Evolutionary conservation across 2,113 vertebrate species (phyloP), one percentile per base, ranked within the genome.

Genomic region (Lutjanus erythropterus): DNA sequence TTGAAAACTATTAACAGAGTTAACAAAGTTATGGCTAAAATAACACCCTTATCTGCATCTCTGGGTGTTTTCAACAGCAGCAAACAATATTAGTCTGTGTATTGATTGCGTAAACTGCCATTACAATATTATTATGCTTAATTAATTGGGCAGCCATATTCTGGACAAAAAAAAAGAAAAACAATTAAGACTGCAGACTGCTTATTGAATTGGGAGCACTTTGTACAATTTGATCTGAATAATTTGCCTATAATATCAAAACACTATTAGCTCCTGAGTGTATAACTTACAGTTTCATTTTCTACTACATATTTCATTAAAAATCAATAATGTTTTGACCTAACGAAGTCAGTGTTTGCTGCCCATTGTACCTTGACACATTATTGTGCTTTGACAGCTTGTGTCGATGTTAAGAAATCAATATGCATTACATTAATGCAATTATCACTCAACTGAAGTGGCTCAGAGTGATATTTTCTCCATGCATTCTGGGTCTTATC

Each of bases 391-490:
- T 41, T 42, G 46, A 80, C 60, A 35, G 49, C 49, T 39, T 55
- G 42, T 52, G 68, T 78, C 19, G 12, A 81, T 73, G 53, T 39
- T 62, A 74, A 68, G 23, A 69, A 78, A 85, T 86, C 55, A 47
- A 80, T 85, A 42, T 31, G 55, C 53, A 61, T 75, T 27, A 18
- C 61, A 83, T 78, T 59, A 70, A 72, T 16, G 46, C 59, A 25
- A 79, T 80, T 76, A 61, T 69, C 44, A 81, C 75, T 80, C 66
- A 80, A 19, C 37, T 25, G 14, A 58, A 79, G 72, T 42, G 60
- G 59, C 53, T 41, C 33, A 0, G 12, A 31, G 39, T 33, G 61
- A 58, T 19, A 52, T 44, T 68, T 70, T 52, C n/a, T 71, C 25
- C 3, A 5, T 16, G 35, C 31, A 47, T 39, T 64, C 50, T 78